phyloP scores from a whole-genome alignment of 2,888 invertebrate genomes.

The Melieria crassipennis region DNA sequence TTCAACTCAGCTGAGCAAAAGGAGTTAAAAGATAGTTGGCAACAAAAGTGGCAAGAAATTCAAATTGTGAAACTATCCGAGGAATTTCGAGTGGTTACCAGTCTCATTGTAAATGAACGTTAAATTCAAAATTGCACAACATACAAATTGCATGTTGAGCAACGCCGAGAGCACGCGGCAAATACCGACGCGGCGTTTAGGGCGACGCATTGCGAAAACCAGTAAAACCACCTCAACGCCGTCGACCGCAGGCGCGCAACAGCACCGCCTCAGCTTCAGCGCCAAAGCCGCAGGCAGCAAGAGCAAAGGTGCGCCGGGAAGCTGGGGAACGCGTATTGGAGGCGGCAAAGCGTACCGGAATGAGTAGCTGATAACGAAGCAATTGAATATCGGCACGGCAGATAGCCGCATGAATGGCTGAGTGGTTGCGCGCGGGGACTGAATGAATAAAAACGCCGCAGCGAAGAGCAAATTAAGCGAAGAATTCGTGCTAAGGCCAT shows the following conservation, averaged over 20 bases:
- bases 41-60: neutral
- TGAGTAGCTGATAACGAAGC: conserved; percentile 21
- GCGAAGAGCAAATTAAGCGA: neutral
- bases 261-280: neutral
- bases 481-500: conserved; percentile 1
- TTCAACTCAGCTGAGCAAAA: no score
- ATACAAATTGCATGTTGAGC: neutral
- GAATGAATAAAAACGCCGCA: neutral
- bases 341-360: conserved; percentile 9
- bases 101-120: neutral
- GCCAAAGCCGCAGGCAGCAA: conserved; percentile 3
- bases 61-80: neutral
- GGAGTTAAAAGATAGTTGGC: neutral
- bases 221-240: conserved; percentile 34
- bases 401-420: neutral
- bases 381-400: neutral
- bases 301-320: conserved; percentile 5
- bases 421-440: neutral
- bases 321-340: neutral
- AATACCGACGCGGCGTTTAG: neutral
- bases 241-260: neutral
- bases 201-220: conserved; percentile 27
- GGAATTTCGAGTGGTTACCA: neutral
- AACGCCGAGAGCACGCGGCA: neutral
- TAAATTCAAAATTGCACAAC: conserved; percentile 14